phyloP scores from a whole-genome alignment of 2,113 vertebrate species.

The Leuciscus idus region DNA sequence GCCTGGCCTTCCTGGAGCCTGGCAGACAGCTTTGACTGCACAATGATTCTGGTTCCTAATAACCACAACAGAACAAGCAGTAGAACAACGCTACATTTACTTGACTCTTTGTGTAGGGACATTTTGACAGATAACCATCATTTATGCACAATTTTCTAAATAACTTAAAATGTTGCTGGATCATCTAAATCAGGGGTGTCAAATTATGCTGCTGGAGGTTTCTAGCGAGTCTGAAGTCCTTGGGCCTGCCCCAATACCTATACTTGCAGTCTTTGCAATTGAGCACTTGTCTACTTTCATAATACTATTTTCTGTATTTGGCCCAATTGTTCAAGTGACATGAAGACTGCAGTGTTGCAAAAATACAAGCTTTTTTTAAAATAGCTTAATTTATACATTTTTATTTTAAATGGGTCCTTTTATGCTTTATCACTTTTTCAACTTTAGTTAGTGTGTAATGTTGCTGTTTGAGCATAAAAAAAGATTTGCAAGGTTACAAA shows the following conservation, averaged over 20 bases:
- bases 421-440: too few relatives aligned
- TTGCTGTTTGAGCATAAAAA: too few relatives aligned
- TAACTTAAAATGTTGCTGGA: too few relatives aligned
- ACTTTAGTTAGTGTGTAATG: too few relatives aligned
- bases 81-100: slow-evolving; percentile 14
- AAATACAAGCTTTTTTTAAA: too few relatives aligned
- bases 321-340: neutral
- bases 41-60: slow-evolving; percentile 70
- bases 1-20: slow-evolving; percentile 71
- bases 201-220: neutral
- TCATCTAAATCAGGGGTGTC: neutral
- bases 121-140: neutral
- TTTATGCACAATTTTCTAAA: neutral
- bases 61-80: slow-evolving; percentile 52
- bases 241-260: neutral
- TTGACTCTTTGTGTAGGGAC: too few relatives aligned
- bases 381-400: neutral
- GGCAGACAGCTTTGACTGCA: slow-evolving; percentile 74
- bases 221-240: neutral
- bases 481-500: too few relatives aligned
- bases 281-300: neutral
- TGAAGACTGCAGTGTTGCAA: neutral
- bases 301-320: neutral
- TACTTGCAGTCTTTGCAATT: neutral
- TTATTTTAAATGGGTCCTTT: neutral